Percentiles rank a stretch among this genome's conserved stretches.
Evolutionary conservation across 2,888 invertebrate genomes (phyloP).

Genomic region (Drosophila testacea): DNA sequence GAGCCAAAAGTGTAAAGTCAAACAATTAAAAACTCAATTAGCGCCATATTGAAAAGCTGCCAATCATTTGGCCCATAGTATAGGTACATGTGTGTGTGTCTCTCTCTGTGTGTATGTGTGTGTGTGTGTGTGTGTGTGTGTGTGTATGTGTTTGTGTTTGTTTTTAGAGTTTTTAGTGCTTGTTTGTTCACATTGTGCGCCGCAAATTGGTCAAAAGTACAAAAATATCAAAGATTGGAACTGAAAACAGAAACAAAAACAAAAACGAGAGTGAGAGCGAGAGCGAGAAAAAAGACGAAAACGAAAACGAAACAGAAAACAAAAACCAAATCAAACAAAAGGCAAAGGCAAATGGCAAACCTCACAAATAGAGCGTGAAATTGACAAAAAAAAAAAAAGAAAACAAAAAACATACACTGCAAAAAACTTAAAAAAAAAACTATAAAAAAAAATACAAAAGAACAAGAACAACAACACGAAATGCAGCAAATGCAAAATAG

Average conservation of each 20-base stretch:
- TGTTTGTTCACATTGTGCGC: constrained; percentile 75
- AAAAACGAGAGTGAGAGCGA: constrained; percentile 21
- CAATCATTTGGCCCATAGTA: constrained; percentile 65
- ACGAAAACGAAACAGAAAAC: constrained; percentile 24
- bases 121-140: constrained; percentile 25
- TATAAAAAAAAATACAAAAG: constrained; percentile 18
- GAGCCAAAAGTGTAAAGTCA: constrained; percentile 70
- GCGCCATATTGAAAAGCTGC: constrained; percentile 80
- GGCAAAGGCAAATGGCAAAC: constrained; percentile 75
- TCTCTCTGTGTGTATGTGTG: constrained; percentile 25
- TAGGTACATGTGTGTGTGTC: constrained; percentile 19
- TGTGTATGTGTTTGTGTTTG: constrained; percentile 16
- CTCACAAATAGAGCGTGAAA: constrained; percentile 79
- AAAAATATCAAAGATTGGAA: constrained; percentile 74
- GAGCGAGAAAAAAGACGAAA: constrained; percentile 29
- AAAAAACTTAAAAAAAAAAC: constrained; percentile 2
- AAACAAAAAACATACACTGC: constrained; percentile 5
- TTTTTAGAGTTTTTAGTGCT: constrained; percentile 37
- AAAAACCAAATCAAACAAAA: constrained; percentile 68
- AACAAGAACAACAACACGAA: constrained; percentile 13
- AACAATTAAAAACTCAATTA: constrained; percentile 81
- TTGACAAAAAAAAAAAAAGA: constrained; percentile 59
- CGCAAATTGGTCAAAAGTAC: constrained; percentile 79
- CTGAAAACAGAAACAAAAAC: constrained; percentile 40
- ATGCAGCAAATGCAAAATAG: constrained; percentile 72